Percentiles rank a stretch among this genome's conserved stretches.
These are phyloP conservation scores for Amphibalanus amphitrite DNA, from an alignment of 1,140 invertebrate genomes.

Conservation along the genomic window DNA sequence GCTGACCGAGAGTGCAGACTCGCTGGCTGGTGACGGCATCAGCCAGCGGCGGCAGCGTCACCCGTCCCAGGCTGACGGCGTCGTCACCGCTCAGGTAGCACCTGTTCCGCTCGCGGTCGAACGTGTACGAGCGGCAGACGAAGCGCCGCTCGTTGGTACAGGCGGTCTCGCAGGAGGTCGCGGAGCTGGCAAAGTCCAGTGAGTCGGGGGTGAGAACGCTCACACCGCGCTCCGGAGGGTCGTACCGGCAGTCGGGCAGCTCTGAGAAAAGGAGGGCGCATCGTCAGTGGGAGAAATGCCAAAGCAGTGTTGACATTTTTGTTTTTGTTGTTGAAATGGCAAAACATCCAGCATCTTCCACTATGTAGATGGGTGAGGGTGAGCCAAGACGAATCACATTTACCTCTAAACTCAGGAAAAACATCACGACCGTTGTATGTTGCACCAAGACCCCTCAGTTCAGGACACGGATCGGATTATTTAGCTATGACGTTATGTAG, in stretches of 20 bases:
- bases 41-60: conserved; percentile 10
- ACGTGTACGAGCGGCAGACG: conserved; percentile 11
- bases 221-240: conserved; percentile 22
- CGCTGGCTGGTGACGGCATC: conserved; percentile 12
- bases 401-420: no score
- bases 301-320: no score
- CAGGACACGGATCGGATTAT: no score
- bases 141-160: conserved; percentile 25
- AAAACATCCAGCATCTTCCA: no score
- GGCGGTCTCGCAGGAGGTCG: conserved; percentile 29
- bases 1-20: conserved; percentile 12
- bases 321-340: no score
- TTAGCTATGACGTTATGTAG: no score
- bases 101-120: conserved; percentile 17
- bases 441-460: no score
- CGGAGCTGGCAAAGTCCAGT: conserved; percentile 28
- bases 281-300: not conserved
- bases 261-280: conserved; percentile 20
- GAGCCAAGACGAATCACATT: no score
- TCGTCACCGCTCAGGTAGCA: conserved; percentile 34
- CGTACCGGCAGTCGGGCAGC: conserved; percentile 31
- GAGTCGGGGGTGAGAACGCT: conserved; percentile 32
- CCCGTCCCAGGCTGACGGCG: conserved; percentile 25
- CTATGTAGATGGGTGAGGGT: no score
- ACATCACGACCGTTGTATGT: no score